These are phyloP conservation scores for Styela clava DNA, from an alignment of 23 tunicate genomes.

Conservation along the genomic window DNA sequence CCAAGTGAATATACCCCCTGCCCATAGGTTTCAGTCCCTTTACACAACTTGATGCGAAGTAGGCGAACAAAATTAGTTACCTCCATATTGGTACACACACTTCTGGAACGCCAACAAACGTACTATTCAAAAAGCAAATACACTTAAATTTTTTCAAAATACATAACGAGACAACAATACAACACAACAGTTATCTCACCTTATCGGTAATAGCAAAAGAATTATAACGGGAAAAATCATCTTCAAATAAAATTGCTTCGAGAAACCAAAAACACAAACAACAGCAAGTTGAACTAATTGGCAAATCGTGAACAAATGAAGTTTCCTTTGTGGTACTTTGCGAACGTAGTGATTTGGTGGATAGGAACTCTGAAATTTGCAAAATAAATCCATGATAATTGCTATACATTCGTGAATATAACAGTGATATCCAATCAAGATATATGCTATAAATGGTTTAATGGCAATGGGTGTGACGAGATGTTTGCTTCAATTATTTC, in stretches of 20 bases:
- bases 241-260: constrained; percentile 58
- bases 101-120: too few relatives aligned
- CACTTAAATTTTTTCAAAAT: too few relatives aligned
- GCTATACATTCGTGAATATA: too few relatives aligned
- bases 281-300: constrained; percentile 60
- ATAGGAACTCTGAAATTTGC: constrained; percentile 56
- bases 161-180: background rate
- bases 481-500: too few relatives aligned
- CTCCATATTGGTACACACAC: too few relatives aligned
- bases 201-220: constrained; percentile 75
- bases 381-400: too few relatives aligned
- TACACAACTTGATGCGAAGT: too few relatives aligned
- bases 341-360: constrained; percentile 93
- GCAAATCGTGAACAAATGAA: constrained; percentile 79
- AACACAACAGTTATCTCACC: constrained; percentile 23
- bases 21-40: background rate
- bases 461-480: too few relatives aligned
- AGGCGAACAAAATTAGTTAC: background rate
- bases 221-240: constrained; percentile 94
- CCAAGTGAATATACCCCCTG: background rate
- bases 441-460: too few relatives aligned
- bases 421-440: too few relatives aligned
- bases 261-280: constrained; percentile 77
- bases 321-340: constrained; percentile 83
- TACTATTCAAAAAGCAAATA: too few relatives aligned